phyloP scores from a whole-genome alignment of 1,140 invertebrate species.

The Pomacea maculata region DNA sequence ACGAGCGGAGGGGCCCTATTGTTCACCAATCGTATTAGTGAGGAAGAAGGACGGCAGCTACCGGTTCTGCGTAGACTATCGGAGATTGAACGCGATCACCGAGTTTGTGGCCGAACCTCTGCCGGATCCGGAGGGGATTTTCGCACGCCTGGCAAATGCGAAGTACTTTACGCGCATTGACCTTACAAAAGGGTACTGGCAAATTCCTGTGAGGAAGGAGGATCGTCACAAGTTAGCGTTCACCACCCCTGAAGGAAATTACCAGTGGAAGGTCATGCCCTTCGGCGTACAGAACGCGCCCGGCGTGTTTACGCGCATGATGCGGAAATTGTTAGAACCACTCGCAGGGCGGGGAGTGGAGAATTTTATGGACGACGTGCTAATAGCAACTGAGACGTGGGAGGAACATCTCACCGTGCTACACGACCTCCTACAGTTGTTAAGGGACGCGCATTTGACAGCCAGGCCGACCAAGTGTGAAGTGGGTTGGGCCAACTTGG shows the following conservation, averaged over 20 bases:
- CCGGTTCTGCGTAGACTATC: conserved; percentile 68
- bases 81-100: conserved; percentile 34
- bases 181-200: too few species aligned
- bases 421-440: neutral
- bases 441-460: neutral
- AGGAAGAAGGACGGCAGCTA: conserved; percentile 63
- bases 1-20: conserved; percentile 64
- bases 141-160: too few species aligned
- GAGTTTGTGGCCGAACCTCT: conserved; percentile 44
- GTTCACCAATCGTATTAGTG: conserved; percentile 68
- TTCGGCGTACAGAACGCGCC: conserved; percentile 40
- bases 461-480: conserved; percentile 16
- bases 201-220: too few species aligned
- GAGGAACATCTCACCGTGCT: neutral
- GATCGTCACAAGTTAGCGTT: too few species aligned
- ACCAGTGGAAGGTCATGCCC: too few species aligned
- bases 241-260: too few species aligned
- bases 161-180: too few species aligned
- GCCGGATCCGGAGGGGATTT: conserved; percentile 39
- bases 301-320: conserved; percentile 29
- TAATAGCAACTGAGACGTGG: neutral
- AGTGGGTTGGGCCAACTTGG: conserved; percentile 5
- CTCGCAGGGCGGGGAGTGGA: neutral
- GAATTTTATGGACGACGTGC: conserved; percentile 8
- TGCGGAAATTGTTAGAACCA: conserved; percentile 30